A percentile compares a stretch with the other conserved stretches of the same genome.
Evolutionary conservation across 2,113 vertebrate genomes (phyloP).

Genomic region (Macrotus californicus): DNA sequence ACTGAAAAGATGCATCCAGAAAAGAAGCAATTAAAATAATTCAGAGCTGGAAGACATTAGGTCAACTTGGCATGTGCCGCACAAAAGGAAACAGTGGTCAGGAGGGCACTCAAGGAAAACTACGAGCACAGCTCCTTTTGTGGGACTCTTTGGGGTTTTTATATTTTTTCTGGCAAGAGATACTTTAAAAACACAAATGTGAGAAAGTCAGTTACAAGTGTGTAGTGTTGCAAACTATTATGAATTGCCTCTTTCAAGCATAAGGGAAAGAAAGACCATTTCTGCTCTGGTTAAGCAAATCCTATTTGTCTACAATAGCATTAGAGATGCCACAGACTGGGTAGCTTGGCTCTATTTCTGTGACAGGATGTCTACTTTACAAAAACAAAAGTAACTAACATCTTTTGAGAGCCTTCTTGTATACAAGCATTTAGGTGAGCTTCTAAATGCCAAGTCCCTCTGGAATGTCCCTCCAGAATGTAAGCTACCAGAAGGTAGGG

Average conservation of each 20-base stretch:
- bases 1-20: slow-evolving; percentile 36
- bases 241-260: slow-evolving; percentile 20
- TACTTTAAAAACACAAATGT: slow-evolving; percentile 32
- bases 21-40: slow-evolving; percentile 69
- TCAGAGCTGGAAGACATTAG: background rate
- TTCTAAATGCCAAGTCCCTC: background rate
- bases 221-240: background rate
- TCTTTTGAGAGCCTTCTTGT: background rate
- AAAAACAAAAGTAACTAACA: slow-evolving; percentile 37
- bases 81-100: background rate
- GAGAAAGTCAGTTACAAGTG: background rate
- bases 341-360: slow-evolving; percentile 34
- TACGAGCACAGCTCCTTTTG: background rate
- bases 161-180: background rate
- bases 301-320: slow-evolving; percentile 49
- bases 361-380: background rate
- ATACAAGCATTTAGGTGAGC: background rate
- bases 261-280: slow-evolving; percentile 35
- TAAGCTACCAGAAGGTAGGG: background rate
- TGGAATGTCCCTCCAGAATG: background rate
- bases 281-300: slow-evolving; percentile 52
- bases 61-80: background rate
- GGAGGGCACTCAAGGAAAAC: background rate
- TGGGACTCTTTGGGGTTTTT: background rate
- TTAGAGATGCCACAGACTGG: slow-evolving; percentile 24